Evolutionary conservation across 2,113 vertebrate genomes (phyloP).

Genomic region (Colossoma macropomum): DNA sequence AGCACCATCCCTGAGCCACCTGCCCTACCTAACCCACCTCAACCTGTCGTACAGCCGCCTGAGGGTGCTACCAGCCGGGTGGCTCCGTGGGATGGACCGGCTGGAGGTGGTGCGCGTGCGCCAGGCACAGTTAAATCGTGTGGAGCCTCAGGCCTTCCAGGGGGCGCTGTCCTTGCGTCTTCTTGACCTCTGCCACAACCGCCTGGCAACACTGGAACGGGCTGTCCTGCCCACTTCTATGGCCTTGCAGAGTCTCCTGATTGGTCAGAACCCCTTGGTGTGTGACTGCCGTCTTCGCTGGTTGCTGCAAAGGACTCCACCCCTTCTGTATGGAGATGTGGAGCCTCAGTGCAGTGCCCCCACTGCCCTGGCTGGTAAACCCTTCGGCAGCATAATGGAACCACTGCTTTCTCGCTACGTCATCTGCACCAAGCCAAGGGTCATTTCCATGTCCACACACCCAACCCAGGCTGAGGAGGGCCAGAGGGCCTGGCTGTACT

Average conservation of each 20-base stretch:
- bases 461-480: constrained; percentile 91
- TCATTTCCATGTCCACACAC: constrained; percentile 90
- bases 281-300: constrained; percentile 96
- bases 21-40: constrained; percentile 93
- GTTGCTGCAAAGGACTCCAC: constrained; percentile 90
- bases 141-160: constrained; percentile 89
- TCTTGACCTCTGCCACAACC: constrained; percentile 92
- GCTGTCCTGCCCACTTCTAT: constrained; percentile 88
- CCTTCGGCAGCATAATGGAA: constrained; percentile 90
- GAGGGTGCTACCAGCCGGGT: constrained; percentile 87
- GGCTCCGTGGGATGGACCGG: constrained; percentile 87
- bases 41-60: constrained; percentile 95
- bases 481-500: constrained; percentile 90
- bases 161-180: constrained; percentile 91
- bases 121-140: constrained; percentile 82
- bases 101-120: constrained; percentile 91
- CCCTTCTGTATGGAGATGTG: constrained; percentile 87
- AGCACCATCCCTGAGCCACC: constrained; percentile 85
- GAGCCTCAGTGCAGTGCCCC: constrained; percentile 91
- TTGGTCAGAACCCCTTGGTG: constrained; percentile 92
- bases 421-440: constrained; percentile 90
- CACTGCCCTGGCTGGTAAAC: constrained; percentile 86
- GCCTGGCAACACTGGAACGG: constrained; percentile 90
- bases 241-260: constrained; percentile 88
- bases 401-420: constrained; percentile 90